Percentiles rank a stretch among this genome's conserved stretches.
These are phyloP conservation scores for Oryzias dopingdopingensis DNA, from an alignment of 2,797 vertebrate species.

Conservation along the genomic window DNA sequence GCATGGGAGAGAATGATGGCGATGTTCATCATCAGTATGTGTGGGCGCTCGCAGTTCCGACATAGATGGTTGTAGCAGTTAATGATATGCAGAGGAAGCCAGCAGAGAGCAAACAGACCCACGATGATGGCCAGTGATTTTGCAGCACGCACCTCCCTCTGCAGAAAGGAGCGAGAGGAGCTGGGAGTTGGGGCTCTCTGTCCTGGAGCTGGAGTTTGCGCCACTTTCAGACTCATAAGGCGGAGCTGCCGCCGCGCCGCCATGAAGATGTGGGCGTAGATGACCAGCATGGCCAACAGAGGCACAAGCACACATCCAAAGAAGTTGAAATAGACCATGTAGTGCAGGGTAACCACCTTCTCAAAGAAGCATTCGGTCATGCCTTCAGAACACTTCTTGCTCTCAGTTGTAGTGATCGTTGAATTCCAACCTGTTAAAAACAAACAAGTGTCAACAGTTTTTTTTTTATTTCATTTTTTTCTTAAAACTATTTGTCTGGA, in stretches of 20 bases:
- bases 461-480: neutral
- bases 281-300: slow-evolving; percentile 88
- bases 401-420: neutral
- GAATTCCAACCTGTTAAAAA: slow-evolving; percentile 47
- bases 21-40: slow-evolving; percentile 87
- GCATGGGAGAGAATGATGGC: slow-evolving; percentile 93
- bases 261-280: slow-evolving; percentile 94
- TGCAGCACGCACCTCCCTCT: slow-evolving; percentile 93
- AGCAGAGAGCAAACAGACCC: slow-evolving; percentile 91
- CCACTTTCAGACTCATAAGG: slow-evolving; percentile 82
- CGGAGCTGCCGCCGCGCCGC: slow-evolving; percentile 90
- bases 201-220: slow-evolving; percentile 12
- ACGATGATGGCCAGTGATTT: slow-evolving; percentile 96
- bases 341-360: slow-evolving; percentile 89
- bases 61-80: slow-evolving; percentile 92
- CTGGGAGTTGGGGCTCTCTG: slow-evolving; percentile 54
- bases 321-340: slow-evolving; percentile 99
- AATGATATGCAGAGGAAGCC: slow-evolving; percentile 92
- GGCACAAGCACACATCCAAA: slow-evolving; percentile 91
- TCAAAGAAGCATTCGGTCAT: slow-evolving; percentile 90
- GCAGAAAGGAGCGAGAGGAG: slow-evolving; percentile 80
- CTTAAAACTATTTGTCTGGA: neutral
- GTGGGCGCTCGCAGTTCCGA: slow-evolving; percentile 70
- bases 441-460: neutral
- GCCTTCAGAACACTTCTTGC: slow-evolving; percentile 73